Evolutionary conservation across 2,113 vertebrate species (phyloP).

Genomic region (Rhinolophus sinicus): DNA sequence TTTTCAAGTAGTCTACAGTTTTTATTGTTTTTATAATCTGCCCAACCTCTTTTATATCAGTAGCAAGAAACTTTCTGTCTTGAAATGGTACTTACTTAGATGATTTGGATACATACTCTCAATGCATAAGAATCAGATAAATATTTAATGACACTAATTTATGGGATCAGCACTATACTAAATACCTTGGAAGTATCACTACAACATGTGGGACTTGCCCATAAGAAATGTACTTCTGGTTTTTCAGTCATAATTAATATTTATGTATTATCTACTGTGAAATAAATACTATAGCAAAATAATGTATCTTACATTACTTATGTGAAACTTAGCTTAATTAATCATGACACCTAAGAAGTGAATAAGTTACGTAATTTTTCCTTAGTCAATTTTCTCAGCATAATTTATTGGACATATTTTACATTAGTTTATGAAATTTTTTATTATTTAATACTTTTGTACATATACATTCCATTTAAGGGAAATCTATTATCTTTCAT

Average conservation of each 20-base stretch:
- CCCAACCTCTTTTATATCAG: background rate
- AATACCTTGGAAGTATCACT: background rate
- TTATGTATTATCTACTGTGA: background rate
- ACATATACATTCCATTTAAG: background rate
- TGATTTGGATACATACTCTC: background rate
- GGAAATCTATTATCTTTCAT: background rate
- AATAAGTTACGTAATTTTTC: background rate
- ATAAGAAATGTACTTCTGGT: background rate
- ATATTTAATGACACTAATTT: background rate
- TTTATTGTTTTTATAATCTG: background rate
- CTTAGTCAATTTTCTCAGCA: background rate
- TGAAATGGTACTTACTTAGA: background rate
- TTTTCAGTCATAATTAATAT: background rate
- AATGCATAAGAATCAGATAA: background rate
- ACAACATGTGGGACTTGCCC: background rate
- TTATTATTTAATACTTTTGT: background rate
- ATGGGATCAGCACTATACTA: fast-evolving
- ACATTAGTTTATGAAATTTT: background rate
- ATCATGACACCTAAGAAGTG: background rate
- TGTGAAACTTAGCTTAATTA: background rate
- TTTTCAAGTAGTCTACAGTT: background rate
- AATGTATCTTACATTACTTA: background rate
- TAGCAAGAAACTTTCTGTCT: background rate
- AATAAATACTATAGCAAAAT: background rate
- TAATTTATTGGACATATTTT: background rate